Evolutionary conservation across 2,113 vertebrate species (phyloP).

Genomic region (Sterrhoptilus dennistouni): DNA sequence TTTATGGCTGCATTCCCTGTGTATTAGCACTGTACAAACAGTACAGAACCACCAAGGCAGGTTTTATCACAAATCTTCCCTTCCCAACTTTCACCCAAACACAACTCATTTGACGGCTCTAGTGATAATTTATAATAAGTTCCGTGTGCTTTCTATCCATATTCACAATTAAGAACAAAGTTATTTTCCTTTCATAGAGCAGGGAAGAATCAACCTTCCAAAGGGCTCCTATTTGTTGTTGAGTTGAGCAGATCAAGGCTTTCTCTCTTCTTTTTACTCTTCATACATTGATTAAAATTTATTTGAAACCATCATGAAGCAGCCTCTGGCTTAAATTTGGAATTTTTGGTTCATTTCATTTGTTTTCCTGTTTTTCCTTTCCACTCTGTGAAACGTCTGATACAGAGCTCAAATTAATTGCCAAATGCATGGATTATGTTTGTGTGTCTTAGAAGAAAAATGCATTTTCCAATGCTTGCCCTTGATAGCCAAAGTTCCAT

Average conservation of each 20-base stretch:
- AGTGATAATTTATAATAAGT: not conserved
- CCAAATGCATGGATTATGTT: not conserved
- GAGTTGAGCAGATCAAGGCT: not conserved
- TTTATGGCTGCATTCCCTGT: not conserved
- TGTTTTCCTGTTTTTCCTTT: not conserved
- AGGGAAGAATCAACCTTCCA: accelerated
- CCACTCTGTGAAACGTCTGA: not conserved
- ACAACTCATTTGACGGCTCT: not conserved
- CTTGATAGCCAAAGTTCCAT: not conserved
- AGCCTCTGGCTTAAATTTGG: not conserved
- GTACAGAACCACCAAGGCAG: not conserved
- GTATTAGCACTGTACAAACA: not conserved
- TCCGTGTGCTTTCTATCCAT: not conserved
- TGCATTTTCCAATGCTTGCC: not conserved
- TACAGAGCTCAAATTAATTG: not conserved
- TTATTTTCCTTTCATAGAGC: not conserved
- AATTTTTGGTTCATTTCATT: not conserved
- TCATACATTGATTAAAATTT: not conserved
- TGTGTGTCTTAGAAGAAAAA: not conserved
- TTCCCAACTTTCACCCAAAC: not conserved
- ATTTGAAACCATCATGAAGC: not conserved
- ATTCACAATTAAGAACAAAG: not conserved
- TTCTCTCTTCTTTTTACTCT: not conserved
- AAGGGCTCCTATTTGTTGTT: not conserved
- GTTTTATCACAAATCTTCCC: not conserved